Percentiles rank a stretch among this genome's conserved stretches.
phyloP scores from a whole-genome alignment of 2,888 invertebrate species.

The Kuschelorhynchus macadamiae region DNA sequence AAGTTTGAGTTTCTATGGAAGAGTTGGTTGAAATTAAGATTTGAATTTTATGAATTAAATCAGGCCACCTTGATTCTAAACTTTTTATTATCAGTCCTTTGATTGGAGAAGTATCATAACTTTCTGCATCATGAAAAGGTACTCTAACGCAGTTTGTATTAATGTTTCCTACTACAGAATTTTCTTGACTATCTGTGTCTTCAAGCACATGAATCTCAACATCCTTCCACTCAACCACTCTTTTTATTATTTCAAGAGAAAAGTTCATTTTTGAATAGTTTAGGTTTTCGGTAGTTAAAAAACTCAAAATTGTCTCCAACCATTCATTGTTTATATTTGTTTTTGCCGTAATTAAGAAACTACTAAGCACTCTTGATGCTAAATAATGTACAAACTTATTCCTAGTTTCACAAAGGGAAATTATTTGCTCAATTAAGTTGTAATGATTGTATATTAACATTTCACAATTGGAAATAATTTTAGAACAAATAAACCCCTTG shows the following conservation, averaged over 20 bases:
- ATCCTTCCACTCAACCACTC: slow-evolving; percentile 92
- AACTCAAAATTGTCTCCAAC: slow-evolving; percentile 83
- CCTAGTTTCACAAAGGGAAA: slow-evolving; percentile 82
- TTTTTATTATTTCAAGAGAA: slow-evolving; percentile 86
- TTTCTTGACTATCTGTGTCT: slow-evolving; percentile 70
- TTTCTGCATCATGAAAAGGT: slow-evolving; percentile 83
- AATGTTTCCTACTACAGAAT: slow-evolving; percentile 54
- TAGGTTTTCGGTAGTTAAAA: slow-evolving; percentile 77
- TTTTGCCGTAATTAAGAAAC: slow-evolving; percentile 87
- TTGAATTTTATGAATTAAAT: slow-evolving; percentile 81
- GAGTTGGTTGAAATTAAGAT: slow-evolving; percentile 72
- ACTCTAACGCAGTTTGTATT: slow-evolving; percentile 72
- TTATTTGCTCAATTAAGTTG: slow-evolving; percentile 87
- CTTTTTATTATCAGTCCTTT: slow-evolving; percentile 90
- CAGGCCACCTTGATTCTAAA: slow-evolving; percentile 87
- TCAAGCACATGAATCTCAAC: slow-evolving; percentile 85
- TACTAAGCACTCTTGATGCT: slow-evolving; percentile 84
- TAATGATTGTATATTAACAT: slow-evolving; percentile 85
- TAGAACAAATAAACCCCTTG: slow-evolving; percentile 85
- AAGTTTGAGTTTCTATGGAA: slow-evolving; percentile 77
- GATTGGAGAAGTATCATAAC: slow-evolving; percentile 87
- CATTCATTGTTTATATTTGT: slow-evolving; percentile 85
- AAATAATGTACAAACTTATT: slow-evolving; percentile 87
- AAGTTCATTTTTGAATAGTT: slow-evolving; percentile 84
- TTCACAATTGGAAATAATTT: slow-evolving; percentile 85